Percentiles rank a stretch among this genome's conserved stretches.
These are phyloP conservation scores for Brachypteracias leptosomus DNA, from an alignment of 2,113 vertebrate species.

Conservation along the genomic window DNA sequence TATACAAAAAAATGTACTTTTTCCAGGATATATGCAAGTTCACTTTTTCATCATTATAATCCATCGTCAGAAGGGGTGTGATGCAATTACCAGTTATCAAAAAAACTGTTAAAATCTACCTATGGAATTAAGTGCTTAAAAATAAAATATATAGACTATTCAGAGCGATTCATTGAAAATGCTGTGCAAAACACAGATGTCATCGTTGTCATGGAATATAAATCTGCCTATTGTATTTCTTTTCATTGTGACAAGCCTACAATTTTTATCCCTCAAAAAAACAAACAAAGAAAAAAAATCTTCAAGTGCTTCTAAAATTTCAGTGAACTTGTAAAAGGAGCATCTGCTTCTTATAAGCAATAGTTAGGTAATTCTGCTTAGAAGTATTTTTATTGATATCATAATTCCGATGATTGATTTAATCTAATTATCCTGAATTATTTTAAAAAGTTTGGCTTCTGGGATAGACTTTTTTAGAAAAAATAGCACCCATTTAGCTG, in stretches of 20 bases:
- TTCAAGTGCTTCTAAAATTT: neutral
- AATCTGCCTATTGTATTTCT: neutral
- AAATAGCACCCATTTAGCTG: neutral
- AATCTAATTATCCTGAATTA: neutral
- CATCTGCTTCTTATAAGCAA: neutral
- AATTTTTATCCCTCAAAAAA: neutral
- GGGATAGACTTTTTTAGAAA: neutral
- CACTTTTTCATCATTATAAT: neutral
- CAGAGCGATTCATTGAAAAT: neutral
- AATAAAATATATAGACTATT: conserved; percentile 12
- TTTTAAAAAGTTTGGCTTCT: neutral
- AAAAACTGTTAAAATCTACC: neutral
- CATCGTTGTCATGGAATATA: neutral
- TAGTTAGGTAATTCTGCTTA: neutral
- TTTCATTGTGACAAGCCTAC: conserved; percentile 10
- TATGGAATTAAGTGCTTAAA: neutral
- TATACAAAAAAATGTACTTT: neutral
- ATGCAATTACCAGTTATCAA: neutral
- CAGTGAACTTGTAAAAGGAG: neutral
- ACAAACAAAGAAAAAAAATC: neutral
- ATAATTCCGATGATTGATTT: neutral
- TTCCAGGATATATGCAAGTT: neutral
- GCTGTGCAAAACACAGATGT: neutral
- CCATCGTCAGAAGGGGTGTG: neutral
- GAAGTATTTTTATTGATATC: neutral